A percentile compares a stretch with the other conserved stretches of the same genome.
phyloP scores from a whole-genome alignment of 2,113 vertebrate species.

The Notechis scutatus region DNA sequence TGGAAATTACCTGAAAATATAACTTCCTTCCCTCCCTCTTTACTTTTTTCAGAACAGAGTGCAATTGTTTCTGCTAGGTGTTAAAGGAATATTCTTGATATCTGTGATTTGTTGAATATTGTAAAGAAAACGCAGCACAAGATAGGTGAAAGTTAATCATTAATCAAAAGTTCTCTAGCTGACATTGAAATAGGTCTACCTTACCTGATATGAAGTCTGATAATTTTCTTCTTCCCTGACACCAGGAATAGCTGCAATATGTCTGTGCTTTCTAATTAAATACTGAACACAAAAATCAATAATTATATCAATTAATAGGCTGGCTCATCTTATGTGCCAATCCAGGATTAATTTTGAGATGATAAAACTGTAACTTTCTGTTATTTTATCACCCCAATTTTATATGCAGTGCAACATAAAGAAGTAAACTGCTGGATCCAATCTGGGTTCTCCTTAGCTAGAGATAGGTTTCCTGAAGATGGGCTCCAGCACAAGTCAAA shows the following conservation, averaged over 20 bases:
- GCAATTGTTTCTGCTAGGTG: conserved; percentile 12
- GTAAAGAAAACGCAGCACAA: not conserved
- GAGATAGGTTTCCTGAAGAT: too few relatives aligned
- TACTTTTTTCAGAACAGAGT: not conserved
- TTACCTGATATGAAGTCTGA: not conserved
- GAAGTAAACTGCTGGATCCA: too few relatives aligned
- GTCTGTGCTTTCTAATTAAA: not conserved
- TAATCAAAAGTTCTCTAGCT: not conserved
- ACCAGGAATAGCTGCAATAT: not conserved
- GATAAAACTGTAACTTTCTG: not conserved
- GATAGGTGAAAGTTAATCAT: not conserved
- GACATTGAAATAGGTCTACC: not conserved
- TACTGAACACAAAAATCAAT: not conserved
- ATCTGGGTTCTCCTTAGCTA: too few relatives aligned
- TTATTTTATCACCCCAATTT: not conserved
- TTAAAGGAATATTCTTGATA: not conserved
- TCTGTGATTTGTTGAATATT: not conserved
- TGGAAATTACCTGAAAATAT: not conserved
- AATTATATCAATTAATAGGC: not conserved
- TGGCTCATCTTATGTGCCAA: not conserved
- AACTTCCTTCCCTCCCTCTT: not conserved
- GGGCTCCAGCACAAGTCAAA: too few relatives aligned
- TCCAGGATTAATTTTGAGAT: not conserved
- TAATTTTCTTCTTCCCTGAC: not conserved
- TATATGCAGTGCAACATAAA: not conserved